These are phyloP conservation scores for Phrynocephalus vlangalii DNA, from an alignment of 2,797 vertebrate genomes.

Conservation along the genomic window DNA sequence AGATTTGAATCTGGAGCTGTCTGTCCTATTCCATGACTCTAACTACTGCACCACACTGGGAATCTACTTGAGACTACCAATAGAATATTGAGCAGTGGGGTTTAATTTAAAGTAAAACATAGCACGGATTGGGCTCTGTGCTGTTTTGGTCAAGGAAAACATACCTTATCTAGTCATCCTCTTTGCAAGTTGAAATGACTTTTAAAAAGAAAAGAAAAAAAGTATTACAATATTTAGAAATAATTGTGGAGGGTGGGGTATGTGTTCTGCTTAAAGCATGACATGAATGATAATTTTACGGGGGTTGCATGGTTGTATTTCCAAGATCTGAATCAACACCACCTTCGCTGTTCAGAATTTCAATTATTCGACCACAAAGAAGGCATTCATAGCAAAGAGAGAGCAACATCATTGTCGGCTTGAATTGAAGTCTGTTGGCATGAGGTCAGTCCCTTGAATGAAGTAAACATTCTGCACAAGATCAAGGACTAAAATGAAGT, in stretches of 20 bases:
- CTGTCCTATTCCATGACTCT: too few relatives aligned
- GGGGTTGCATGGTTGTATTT: not conserved
- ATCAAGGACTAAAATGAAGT: not conserved
- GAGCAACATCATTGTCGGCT: not conserved
- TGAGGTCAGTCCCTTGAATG: accelerated
- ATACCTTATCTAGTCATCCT: not conserved
- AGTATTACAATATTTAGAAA: not conserved
- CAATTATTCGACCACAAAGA: conserved; percentile 51
- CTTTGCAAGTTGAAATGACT: not conserved
- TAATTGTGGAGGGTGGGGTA: too few relatives aligned
- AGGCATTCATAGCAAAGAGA: conserved; percentile 5
- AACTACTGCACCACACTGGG: too few relatives aligned
- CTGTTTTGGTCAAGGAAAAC: not conserved
- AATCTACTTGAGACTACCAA: too few relatives aligned
- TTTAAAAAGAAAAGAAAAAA: conserved; percentile 30
- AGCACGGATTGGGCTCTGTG: not conserved
- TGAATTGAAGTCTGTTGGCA: not conserved
- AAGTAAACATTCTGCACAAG: not conserved
- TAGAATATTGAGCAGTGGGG: too few relatives aligned
- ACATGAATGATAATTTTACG: conserved; percentile 2
- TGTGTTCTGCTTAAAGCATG: not conserved
- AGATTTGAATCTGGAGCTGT: too few relatives aligned
- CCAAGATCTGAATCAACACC: conserved; percentile 1
- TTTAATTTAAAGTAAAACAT: not conserved
- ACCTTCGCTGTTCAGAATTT: conserved; percentile 3